Evolutionary conservation across 2,797 vertebrate species (phyloP).

Genomic region (Enteromius thamalakanensis): DNA sequence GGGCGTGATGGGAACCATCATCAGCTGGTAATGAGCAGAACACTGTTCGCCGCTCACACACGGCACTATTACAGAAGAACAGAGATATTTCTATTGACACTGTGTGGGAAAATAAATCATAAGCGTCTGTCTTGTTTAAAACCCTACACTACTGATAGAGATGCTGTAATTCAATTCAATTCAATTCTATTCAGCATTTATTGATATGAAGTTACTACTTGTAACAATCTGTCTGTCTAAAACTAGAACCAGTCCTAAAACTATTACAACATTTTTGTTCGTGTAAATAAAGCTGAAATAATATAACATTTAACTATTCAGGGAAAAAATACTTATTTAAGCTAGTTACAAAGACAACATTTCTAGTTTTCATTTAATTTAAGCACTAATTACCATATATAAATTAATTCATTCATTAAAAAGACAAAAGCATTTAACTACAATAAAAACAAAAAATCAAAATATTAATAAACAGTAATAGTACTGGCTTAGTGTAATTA

Average conservation of each 20-base stretch:
- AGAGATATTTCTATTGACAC: neutral
- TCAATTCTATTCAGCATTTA: no score
- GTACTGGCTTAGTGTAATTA: neutral
- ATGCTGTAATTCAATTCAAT: neutral
- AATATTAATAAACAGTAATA: neutral
- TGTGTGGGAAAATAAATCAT: neutral
- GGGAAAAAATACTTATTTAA: neutral
- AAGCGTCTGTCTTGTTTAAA: neutral
- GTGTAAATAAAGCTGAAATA: neutral
- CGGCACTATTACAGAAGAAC: neutral
- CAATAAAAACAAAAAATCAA: neutral
- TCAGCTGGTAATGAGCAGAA: constrained; percentile 4
- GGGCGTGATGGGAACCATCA: constrained; percentile 25
- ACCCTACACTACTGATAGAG: neutral
- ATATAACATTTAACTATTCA: neutral
- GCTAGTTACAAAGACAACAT: neutral
- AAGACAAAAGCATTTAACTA: neutral
- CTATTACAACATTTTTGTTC: neutral
- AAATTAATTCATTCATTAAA: no score
- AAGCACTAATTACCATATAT: neutral
- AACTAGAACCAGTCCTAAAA: neutral
- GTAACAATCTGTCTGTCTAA: no score
- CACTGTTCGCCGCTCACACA: neutral
- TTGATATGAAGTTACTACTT: no score
- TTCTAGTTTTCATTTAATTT: neutral